A percentile compares a stretch with the other conserved stretches of the same genome.
Evolutionary conservation across 2,888 invertebrate genomes (phyloP).

Genomic region (Lamproptera curius): DNA sequence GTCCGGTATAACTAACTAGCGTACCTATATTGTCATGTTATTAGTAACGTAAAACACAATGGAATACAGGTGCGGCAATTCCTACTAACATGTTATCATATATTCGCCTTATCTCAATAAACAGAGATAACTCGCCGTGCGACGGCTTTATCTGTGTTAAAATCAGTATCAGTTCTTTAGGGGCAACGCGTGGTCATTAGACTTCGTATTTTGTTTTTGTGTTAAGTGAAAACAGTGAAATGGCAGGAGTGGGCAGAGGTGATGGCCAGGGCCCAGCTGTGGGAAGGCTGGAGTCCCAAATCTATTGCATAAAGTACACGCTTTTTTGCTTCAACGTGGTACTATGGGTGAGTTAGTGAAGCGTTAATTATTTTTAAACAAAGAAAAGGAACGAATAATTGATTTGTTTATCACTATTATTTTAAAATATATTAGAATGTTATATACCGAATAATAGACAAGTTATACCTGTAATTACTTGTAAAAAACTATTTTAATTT

Average conservation of each 20-base stretch:
- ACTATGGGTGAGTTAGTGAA: constrained; percentile 86
- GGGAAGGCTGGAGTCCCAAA: constrained; percentile 84
- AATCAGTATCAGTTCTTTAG: constrained; percentile 52
- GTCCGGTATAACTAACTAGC: too few species aligned
- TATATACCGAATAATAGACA: too few species aligned
- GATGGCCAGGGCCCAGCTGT: constrained; percentile 71
- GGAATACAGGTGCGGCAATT: constrained; percentile 66
- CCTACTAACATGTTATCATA: constrained; percentile 48
- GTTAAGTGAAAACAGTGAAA: constrained; percentile 41
- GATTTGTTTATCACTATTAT: too few species aligned
- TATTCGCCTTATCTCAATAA: constrained; percentile 64
- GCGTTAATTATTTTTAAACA: too few species aligned
- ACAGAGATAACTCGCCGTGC: constrained; percentile 68
- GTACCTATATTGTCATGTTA: constrained; percentile 44
- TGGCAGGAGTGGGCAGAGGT: constrained; percentile 77
- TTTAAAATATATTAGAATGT: too few species aligned
- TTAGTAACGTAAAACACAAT: constrained; percentile 26
- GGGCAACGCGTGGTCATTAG: constrained; percentile 45
- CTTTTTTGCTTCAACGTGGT: constrained; percentile 89
- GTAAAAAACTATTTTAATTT: too few species aligned
- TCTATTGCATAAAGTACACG: constrained; percentile 88
- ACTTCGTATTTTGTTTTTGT: constrained; percentile 27
- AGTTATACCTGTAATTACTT: too few species aligned
- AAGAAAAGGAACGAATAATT: too few species aligned
- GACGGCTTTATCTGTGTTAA: constrained; percentile 51